Evolutionary conservation across 2,888 invertebrate species (phyloP).

Genomic region (Balanococcus diminutus): DNA sequence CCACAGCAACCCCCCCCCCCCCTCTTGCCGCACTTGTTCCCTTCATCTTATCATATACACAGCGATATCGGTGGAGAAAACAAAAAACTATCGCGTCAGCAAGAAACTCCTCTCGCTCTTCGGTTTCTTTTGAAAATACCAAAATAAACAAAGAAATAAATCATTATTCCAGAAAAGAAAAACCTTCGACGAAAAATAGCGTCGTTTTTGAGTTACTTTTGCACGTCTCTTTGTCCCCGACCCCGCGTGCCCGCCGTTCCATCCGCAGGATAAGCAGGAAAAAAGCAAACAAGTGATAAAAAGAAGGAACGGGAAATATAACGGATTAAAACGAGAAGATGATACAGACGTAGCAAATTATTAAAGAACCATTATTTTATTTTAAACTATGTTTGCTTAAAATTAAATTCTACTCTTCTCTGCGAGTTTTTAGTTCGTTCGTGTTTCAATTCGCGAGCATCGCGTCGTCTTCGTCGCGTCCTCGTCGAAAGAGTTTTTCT

Average conservation of each 20-base stretch:
- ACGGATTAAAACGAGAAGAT: slow-evolving; percentile 41
- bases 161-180: slow-evolving; percentile 22
- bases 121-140: neutral
- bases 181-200: slow-evolving; percentile 17
- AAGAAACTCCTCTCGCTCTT: neutral
- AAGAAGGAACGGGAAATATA: slow-evolving; percentile 35
- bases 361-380: slow-evolving; percentile 43
- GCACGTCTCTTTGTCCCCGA: neutral
- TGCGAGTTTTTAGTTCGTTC: neutral
- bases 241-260: neutral
- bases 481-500: neutral
- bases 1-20: neutral
- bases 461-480: neutral
- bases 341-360: slow-evolving; percentile 42
- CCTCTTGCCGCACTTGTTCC: neutral
- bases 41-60: neutral
- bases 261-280: neutral
- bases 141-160: slow-evolving; percentile 43
- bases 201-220: slow-evolving; percentile 23
- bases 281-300: neutral
- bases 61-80: neutral
- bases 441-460: slow-evolving; percentile 5
- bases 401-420: slow-evolving; percentile 29
- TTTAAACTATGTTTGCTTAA: slow-evolving; percentile 38
- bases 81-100: slow-evolving; percentile 37